A percentile compares a stretch with the other conserved stretches of the same genome.
These are phyloP conservation scores for Diplodus puntazzo DNA, from an alignment of 2,797 vertebrate species.

Conservation along the genomic window DNA sequence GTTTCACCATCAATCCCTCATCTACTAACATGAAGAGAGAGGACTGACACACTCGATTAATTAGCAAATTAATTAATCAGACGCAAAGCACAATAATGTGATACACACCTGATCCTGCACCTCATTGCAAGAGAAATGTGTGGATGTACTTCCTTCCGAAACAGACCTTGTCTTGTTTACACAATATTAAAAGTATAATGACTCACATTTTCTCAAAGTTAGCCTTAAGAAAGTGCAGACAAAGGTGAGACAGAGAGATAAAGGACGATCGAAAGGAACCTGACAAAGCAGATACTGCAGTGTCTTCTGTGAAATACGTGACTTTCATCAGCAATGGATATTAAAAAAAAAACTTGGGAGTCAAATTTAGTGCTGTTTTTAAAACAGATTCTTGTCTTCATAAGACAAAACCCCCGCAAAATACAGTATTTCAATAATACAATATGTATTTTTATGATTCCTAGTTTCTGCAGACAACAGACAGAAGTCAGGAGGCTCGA, in stretches of 20 bases:
- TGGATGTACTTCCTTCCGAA: neutral
- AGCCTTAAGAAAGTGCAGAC: neutral
- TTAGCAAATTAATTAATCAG: neutral
- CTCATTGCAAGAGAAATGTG: neutral
- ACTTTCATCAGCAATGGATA: neutral
- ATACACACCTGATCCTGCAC: neutral
- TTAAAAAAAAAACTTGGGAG: neutral
- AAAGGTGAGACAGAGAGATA: neutral
- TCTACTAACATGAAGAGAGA: conserved; percentile 18
- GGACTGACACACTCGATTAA: conserved; percentile 12
- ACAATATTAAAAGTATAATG: neutral
- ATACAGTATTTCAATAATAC: no score
- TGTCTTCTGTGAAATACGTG: neutral
- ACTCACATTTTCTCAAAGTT: neutral
- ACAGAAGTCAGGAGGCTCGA: conserved; percentile 42
- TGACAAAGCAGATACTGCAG: neutral
- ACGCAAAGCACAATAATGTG: conserved; percentile 2
- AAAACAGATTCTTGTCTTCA: neutral
- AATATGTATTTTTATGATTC: conserved; percentile 2
- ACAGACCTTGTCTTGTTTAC: neutral
- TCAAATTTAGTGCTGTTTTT: neutral
- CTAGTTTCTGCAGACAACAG: conserved; percentile 3
- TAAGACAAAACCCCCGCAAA: neutral
- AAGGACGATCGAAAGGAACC: neutral
- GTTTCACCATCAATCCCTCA: conserved; percentile 4